Base-by-base conservation (phyloP, 1,140 invertebrate species). In the Cylas formicarius region DNA sequence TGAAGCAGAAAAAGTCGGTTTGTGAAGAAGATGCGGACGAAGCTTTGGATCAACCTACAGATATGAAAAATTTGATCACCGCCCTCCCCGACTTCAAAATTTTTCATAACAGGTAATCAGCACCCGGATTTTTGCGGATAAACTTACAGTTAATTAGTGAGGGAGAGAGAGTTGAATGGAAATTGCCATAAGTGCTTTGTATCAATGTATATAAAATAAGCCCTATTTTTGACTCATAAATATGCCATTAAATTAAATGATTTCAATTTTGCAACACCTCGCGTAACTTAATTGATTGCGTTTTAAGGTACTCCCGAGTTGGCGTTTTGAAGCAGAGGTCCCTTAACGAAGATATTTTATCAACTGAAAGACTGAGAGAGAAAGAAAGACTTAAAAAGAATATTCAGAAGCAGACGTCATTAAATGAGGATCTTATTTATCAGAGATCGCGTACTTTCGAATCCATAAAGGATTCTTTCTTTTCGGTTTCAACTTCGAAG, bases 261-360 rank as follows among this genome's bases (percentile, higher is more conserved):
- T n/a, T n/a, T 18, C 2, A 26, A 39, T 2, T 33, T 7, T 40
- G 10, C 16, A n/a, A 8, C 13, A 8, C 28, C 11, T 11, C 7
- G 14, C 24, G 29, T 6, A 10, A 17, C 1, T 11, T 14, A 11
- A 35, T 11, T 32, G 20, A 28, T 35, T 14, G 16, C 17, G 24
- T 10, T 46, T 46, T 3, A 9, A 48, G 45, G 18, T 36, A 48
- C 18, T 31, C 47, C 37, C 71, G 73, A 45, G 74, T 76, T 16
- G 75, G 73, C 24, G 78, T 89, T 10, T 75, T 85, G 39, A 91
- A 92, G 58, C 89, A 92, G 59, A 84, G 81, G 43, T 91, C 87
- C 1, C 73, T 92, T 46, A 91, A 91, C 61, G 89, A 92, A 63
- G 87, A 91, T 60, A 68, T 90, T 4, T 89, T 91, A 80, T 86